Evolutionary conservation across 2,797 vertebrate genomes (phyloP).

Genomic region (Sebastes jordani): DNA sequence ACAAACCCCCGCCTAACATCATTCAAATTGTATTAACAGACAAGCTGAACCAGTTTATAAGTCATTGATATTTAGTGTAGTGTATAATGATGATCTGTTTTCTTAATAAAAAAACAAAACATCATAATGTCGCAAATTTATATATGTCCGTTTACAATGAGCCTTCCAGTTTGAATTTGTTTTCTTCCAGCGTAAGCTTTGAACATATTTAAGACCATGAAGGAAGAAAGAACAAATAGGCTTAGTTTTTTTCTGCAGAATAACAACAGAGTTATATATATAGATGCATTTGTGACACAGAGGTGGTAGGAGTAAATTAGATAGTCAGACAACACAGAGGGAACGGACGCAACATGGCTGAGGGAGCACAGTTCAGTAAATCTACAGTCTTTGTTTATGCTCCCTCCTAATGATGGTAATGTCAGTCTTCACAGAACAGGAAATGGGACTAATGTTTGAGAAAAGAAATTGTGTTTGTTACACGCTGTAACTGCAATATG

Average conservation of each 20-base stretch:
- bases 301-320: conserved; percentile 41
- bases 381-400: conserved; percentile 55
- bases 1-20: conserved; percentile 46
- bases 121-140: conserved; percentile 61
- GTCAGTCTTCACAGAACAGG: conserved; percentile 44
- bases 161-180: conserved; percentile 28
- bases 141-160: conserved; percentile 59
- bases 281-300: conserved; percentile 30
- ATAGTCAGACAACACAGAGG: conserved; percentile 35
- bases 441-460: conserved; percentile 60
- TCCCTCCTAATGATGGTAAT: conserved; percentile 50
- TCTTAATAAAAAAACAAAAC: conserved; percentile 72
- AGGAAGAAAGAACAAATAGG: conserved; percentile 27
- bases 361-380: conserved; percentile 49
- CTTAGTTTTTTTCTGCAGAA: conserved; percentile 37
- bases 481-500: conserved; percentile 14
- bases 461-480: conserved; percentile 48
- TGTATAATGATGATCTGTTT: conserved; percentile 65
- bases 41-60: conserved; percentile 63
- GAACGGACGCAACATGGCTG: conserved; percentile 48
- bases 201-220: conserved; percentile 9
- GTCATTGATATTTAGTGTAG: conserved; percentile 63
- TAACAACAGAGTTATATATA: conserved; percentile 39
- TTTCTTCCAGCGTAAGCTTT: conserved; percentile 28
- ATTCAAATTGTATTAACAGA: conserved; percentile 69